Percentiles rank a stretch among this genome's conserved stretches.
Conservation (phyloP, 2,113 vertebrate species). For the Plectropomus leopardus region DNA sequence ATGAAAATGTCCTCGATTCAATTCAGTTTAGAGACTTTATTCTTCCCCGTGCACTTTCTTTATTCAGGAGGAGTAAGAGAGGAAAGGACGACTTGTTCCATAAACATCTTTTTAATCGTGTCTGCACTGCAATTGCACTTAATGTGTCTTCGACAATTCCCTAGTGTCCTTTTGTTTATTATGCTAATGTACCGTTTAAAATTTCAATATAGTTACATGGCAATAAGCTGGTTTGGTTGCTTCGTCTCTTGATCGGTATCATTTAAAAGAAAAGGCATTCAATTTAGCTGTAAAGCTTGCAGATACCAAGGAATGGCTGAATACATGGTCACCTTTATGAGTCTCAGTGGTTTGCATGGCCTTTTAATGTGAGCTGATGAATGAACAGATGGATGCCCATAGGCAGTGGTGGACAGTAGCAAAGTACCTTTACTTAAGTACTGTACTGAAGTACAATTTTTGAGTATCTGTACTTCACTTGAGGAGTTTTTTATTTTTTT, state of each 20-base stretch:
- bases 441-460: too few species aligned
- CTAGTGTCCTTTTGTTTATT: slow-evolving; percentile 56
- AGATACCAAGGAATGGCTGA: neutral
- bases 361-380: slow-evolving; percentile 11
- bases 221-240: slow-evolving; percentile 23
- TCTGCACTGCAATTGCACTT: slow-evolving; percentile 49
- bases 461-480: too few species aligned
- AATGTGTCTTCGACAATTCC: slow-evolving; percentile 68
- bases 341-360: neutral
- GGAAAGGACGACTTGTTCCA: slow-evolving; percentile 22
- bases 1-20: slow-evolving; percentile 59
- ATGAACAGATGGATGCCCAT: slow-evolving; percentile 21
- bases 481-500: too few species aligned
- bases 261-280: slow-evolving; percentile 2
- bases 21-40: slow-evolving; percentile 33
- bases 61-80: slow-evolving; percentile 26
- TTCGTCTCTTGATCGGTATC: slow-evolving; percentile 23
- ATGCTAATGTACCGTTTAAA: slow-evolving; percentile 52
- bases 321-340: slow-evolving; percentile 1
- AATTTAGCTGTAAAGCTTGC: neutral
- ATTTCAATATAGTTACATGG: slow-evolving; percentile 38
- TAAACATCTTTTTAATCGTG: slow-evolving; percentile 45
- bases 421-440: too few species aligned
- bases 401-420: too few species aligned
- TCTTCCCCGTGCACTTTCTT: slow-evolving; percentile 34